Evolutionary conservation across 2,113 vertebrate genomes (phyloP).

Genomic region (Bubalus kerabau): DNA sequence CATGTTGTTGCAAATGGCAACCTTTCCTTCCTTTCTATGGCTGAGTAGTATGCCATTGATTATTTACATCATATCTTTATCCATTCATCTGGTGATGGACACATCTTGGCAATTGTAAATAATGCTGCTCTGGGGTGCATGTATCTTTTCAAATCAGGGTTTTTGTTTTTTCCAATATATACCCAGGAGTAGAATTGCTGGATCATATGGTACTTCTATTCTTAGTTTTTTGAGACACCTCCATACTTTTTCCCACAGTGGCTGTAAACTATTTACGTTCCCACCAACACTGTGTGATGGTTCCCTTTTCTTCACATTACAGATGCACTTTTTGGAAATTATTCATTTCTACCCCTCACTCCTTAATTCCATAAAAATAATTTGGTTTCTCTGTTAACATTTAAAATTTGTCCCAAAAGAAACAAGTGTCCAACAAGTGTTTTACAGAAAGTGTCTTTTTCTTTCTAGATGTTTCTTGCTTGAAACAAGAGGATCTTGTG

Average conservation of each 20-base stretch:
- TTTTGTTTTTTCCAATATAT: not conserved
- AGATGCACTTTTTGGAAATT: slow-evolving; percentile 1
- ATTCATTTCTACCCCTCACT: not conserved
- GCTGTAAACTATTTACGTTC: not conserved
- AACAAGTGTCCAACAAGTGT: not conserved
- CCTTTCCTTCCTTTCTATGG: not conserved
- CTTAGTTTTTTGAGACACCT: not conserved
- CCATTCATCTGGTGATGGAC: not conserved
- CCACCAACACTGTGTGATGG: not conserved
- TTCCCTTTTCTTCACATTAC: not conserved
- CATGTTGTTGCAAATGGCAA: not conserved
- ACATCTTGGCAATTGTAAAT: not conserved
- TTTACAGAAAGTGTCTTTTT: not conserved
- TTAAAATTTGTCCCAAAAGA: not conserved
- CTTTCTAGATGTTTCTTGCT: slow-evolving; percentile 15
- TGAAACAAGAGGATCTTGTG: slow-evolving; percentile 17
- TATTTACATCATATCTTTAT: not conserved
- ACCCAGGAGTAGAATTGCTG: not conserved
- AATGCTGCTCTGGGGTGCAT: not conserved
- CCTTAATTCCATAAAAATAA: not conserved
- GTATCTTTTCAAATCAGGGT: not conserved
- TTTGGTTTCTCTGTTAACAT: slow-evolving; percentile 21
- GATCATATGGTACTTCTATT: not conserved
- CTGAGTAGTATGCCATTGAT: not conserved
- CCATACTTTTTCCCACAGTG: not conserved